Evolutionary conservation across 2,888 invertebrate species (phyloP).

Genomic region (Zootermopsis nevadensis): DNA sequence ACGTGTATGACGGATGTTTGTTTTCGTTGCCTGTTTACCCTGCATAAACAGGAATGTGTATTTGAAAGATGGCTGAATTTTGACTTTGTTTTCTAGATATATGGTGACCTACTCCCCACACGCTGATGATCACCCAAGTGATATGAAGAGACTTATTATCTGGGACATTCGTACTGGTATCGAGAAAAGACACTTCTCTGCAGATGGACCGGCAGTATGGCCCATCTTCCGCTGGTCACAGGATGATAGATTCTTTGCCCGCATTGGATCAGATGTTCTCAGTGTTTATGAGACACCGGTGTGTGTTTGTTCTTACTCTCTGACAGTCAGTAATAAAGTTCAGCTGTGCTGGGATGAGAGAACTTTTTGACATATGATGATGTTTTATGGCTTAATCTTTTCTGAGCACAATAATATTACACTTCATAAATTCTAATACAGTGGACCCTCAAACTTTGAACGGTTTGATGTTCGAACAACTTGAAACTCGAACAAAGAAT

Average conservation of each 20-base stretch:
- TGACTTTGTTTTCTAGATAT: conserved; percentile 67
- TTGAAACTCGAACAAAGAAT: no score
- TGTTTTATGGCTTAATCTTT: neutral
- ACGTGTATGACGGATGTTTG: no score
- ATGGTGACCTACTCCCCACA: conserved; percentile 93
- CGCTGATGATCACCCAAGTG: conserved; percentile 63
- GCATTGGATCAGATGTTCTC: conserved; percentile 84
- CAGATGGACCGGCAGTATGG: conserved; percentile 80
- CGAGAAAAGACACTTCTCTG: conserved; percentile 91
- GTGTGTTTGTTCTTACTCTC: conserved; percentile 55
- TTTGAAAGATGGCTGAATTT: neutral
- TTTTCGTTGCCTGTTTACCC: no score
- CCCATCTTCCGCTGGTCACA: conserved; percentile 98
- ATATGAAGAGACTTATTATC: conserved; percentile 88
- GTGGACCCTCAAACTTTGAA: no score
- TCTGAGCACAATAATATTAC: neutral
- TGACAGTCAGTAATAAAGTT: neutral
- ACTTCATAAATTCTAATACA: no score
- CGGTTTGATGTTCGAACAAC: no score
- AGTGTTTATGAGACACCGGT: conserved; percentile 96
- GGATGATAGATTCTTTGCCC: conserved; percentile 94
- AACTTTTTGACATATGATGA: neutral
- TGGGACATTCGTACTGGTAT: conserved; percentile 97
- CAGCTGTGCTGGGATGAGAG: neutral
- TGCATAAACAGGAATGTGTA: neutral